These are phyloP conservation scores for Phymanthus crucifer DNA, from an alignment of 92 coral and sea anemone species.

Conservation along the genomic window DNA sequence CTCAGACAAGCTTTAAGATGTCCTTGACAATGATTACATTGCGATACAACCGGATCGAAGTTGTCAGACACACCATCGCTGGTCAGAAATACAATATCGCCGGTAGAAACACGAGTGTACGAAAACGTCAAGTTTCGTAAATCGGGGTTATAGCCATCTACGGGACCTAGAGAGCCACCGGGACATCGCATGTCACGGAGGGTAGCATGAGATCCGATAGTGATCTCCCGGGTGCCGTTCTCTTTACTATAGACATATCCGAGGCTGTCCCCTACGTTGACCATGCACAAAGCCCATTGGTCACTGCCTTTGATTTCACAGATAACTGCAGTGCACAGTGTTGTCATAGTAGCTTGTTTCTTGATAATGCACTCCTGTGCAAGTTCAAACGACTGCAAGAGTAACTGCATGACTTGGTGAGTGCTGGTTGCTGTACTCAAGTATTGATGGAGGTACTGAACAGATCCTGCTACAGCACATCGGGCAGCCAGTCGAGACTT, in stretches of 20 bases:
- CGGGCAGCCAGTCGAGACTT: conserved; percentile 97
- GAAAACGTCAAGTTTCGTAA: conserved; percentile 88
- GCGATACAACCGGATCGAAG: conserved; percentile 87
- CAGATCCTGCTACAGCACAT: conserved; percentile 87
- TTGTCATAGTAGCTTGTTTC: conserved; percentile 85
- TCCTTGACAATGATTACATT: conserved; percentile 67
- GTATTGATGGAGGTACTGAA: conserved; percentile 70
- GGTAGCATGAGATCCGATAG: conserved; percentile 88
- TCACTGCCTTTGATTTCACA: conserved; percentile 74
- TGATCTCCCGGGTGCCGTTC: conserved; percentile 78
- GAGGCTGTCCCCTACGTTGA: conserved; percentile 95
- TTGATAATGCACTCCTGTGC: conserved; percentile 83
- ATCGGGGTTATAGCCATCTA: conserved; percentile 95
- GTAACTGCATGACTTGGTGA: conserved; percentile 63
- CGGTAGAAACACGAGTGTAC: conserved; percentile 70
- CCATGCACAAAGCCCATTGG: conserved; percentile 86
- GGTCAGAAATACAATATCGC: conserved; percentile 93
- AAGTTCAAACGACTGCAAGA: conserved; percentile 72
- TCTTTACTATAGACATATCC: conserved; percentile 75
- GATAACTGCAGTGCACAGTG: conserved; percentile 89
- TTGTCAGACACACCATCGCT: conserved; percentile 98
- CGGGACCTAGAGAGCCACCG: conserved; percentile 97
- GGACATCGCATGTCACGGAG: conserved; percentile 92
- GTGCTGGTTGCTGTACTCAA: conserved; percentile 71
- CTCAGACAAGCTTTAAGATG: conserved; percentile 48